phyloP scores from a whole-genome alignment of 35 echinoderm and acorn worm species.

The Stichopus chloronotus region DNA sequence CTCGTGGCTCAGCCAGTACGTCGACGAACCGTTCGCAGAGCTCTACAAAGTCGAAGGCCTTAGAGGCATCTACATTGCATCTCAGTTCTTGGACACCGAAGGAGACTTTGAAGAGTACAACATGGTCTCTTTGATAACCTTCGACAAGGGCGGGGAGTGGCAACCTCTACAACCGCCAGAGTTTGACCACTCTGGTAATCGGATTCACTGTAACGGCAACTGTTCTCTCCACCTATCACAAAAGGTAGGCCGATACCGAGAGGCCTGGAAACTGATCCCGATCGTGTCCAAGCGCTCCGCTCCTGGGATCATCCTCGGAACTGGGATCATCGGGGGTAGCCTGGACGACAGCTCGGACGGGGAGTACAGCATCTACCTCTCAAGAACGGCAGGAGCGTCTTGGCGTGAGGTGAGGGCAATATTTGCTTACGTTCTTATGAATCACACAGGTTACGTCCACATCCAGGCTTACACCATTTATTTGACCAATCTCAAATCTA shows the following conservation, averaged over 20 bases:
- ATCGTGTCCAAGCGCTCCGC: constrained; percentile 90
- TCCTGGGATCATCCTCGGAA: constrained; percentile 89
- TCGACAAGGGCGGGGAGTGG: constrained; percentile 97
- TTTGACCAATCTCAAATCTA: no score
- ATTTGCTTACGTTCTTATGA: not conserved
- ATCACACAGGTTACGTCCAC: no score
- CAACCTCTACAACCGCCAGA: constrained; percentile 39
- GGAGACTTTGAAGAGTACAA: constrained; percentile 61
- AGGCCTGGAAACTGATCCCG: constrained; percentile 61
- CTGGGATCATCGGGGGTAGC: constrained; percentile 63
- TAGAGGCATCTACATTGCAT: constrained; percentile 85
- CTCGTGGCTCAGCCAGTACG: constrained; percentile 82
- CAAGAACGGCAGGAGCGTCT: constrained; percentile 72
- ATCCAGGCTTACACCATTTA: no score
- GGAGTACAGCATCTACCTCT: constrained; percentile 69
- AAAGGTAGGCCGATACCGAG: constrained; percentile 71
- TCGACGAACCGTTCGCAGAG: constrained; percentile 85
- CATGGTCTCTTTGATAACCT: constrained; percentile 79
- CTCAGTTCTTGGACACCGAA: constrained; percentile 40
- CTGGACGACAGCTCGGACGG: not conserved
- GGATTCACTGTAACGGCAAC: constrained; percentile 20
- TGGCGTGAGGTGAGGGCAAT: constrained; percentile 76
- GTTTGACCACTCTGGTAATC: constrained; percentile 20
- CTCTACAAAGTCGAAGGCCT: constrained; percentile 86
- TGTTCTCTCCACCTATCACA: constrained; percentile 88